Base-by-base conservation (phyloP, 2,888 invertebrate genomes). In the Rotaria macrura region DNA sequence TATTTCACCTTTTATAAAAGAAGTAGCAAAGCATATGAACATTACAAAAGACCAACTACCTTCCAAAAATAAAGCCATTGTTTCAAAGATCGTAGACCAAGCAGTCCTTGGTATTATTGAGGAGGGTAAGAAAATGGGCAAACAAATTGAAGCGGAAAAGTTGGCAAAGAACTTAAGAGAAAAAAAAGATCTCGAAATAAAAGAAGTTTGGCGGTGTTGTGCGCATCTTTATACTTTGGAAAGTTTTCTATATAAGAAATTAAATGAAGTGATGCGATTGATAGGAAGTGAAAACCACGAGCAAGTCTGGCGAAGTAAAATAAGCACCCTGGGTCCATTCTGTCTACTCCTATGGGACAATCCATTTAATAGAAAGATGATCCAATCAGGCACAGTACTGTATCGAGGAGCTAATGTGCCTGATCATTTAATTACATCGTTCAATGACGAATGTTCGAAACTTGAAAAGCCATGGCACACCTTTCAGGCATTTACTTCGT, bases 1-100 rank as follows among this genome's bases (percentile, higher is more conserved):
- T 72, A 72, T 72, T 72, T 72, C 72, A 72, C 72, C 72, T 72
- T 72, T 72, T 72, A 38, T 72, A 38, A 72, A 72, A 72, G 72
- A 72, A 72, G 72, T 72, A 38, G 72, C 38, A 17, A 72, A 72
- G 3, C 6, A 72, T 72, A 4, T 72, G 38, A 72, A 38, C 25
- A 14, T 72, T 38, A 72, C 14, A 72, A 72, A 72, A 72, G 23
- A 72, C 4, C 14, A 38, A 72, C 9, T 72, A 38, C 72, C 72
- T 29, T 72, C 72, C 0, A 72, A 38, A 72, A 38, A 72, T 72
- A 17, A 29, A 38, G 3, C 29, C 12, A 17, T 72, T 23, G 72
- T 72, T 38, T 17, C 72, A 38, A 72, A 38, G 38, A 72, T 72
- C 20, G 72, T 72, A 34, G 72, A 72, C 1, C 2, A 72, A 72